Conservation (phyloP, 2,113 vertebrate species). For the Hyperoodon ampullatus region DNA sequence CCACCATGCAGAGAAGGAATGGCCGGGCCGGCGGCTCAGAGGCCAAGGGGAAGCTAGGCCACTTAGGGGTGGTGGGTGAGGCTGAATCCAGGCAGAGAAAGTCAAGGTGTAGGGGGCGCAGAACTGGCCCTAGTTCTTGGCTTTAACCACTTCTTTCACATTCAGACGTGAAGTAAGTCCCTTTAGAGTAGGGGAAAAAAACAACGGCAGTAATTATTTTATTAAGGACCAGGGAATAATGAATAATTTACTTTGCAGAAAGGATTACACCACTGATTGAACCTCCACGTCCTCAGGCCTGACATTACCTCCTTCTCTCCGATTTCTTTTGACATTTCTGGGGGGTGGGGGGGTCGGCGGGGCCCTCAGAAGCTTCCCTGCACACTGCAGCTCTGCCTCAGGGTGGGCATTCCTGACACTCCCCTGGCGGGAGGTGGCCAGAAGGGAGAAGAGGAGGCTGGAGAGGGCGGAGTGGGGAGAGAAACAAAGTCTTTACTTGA, state of each 20-base stretch:
- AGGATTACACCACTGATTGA: constrained; percentile 18
- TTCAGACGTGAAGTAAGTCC: constrained; percentile 57
- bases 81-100: fast-evolving
- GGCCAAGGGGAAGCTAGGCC: too few species aligned
- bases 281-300: neutral
- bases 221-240: constrained; percentile 73
- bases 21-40: neutral
- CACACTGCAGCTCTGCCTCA: neutral
- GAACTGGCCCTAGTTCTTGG: fast-evolving
- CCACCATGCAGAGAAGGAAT: fast-evolving
- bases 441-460: fast-evolving
- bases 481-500: neutral
- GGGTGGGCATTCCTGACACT: constrained; percentile 45
- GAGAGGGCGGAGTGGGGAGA: neutral
- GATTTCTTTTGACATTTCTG: neutral
- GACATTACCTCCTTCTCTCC: neutral
- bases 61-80: fast-evolving
- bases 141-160: neutral
- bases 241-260: constrained; percentile 76
- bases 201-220: constrained; percentile 76
- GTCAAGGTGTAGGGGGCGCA: fast-evolving
- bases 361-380: neutral
- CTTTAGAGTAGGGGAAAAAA: neutral
- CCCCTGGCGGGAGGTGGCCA: constrained; percentile 12
- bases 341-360: too few species aligned